These are phyloP conservation scores for Caenorhabditis remanei DNA, from an alignment of 1,140 invertebrate species.

Conservation along the genomic window DNA sequence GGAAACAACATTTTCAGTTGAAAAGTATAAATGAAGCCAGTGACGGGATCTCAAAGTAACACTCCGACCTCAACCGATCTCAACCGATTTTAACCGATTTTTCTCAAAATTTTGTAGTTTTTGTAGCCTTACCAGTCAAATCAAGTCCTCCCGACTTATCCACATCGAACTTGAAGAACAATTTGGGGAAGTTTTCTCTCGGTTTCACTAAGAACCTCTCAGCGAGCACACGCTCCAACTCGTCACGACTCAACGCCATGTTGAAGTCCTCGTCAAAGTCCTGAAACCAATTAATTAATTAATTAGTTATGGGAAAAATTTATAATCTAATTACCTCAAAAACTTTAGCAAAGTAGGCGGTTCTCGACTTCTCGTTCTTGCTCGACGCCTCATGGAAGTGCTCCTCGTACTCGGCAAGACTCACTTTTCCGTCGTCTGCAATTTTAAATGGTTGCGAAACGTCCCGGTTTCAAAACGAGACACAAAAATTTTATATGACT, in stretches of 20 bases:
- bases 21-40: too few species aligned
- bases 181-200: conserved; percentile 59
- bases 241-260: conserved; percentile 49
- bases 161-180: conserved; percentile 57
- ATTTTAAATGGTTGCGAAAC: too few species aligned
- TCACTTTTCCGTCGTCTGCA: conserved; percentile 57
- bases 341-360: conserved; percentile 61
- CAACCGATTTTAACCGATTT: too few species aligned
- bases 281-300: neutral
- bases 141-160: conserved; percentile 64
- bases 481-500: too few species aligned
- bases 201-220: conserved; percentile 61
- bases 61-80: too few species aligned
- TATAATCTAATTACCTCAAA: neutral
- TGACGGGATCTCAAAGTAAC: too few species aligned
- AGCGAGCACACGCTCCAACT: conserved; percentile 53
- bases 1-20: too few species aligned
- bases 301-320: neutral
- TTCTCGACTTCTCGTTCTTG: conserved; percentile 53
- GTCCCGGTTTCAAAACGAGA: too few species aligned
- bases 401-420: conserved; percentile 59
- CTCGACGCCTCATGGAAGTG: conserved; percentile 40
- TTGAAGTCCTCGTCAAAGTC: conserved; percentile 62
- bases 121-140: conserved; percentile 22
- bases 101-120: neutral